These are phyloP conservation scores for Caenorhabditis latens DNA, from an alignment of 1,140 invertebrate species.

Conservation along the genomic window DNA sequence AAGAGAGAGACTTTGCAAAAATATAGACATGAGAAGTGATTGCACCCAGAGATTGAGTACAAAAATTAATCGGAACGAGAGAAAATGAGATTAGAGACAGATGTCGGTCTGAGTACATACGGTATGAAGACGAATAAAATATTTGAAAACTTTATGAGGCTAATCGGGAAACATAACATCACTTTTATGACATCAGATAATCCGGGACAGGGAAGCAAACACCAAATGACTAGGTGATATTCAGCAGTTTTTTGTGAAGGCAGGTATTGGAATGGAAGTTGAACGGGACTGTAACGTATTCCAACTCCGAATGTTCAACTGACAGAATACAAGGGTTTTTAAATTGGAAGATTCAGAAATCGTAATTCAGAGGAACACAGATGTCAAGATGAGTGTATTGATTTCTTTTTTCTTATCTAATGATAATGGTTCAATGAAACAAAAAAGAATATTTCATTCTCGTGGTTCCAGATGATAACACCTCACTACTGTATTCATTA, in stretches of 20 bases:
- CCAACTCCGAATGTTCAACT: too few relatives aligned
- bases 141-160: background rate
- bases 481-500: too few relatives aligned
- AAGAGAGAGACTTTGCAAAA: background rate
- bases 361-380: too few relatives aligned
- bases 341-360: too few relatives aligned
- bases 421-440: background rate
- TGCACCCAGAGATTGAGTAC: constrained; percentile 25
- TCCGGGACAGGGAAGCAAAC: constrained; percentile 5
- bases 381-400: too few relatives aligned
- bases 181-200: constrained; percentile 45
- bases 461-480: too few relatives aligned
- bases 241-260: too few relatives aligned
- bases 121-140: background rate
- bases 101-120: background rate
- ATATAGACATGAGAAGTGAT: background rate
- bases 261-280: too few relatives aligned
- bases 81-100: background rate
- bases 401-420: too few relatives aligned
- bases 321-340: too few relatives aligned
- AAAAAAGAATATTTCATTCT: background rate
- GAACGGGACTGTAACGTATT: too few relatives aligned
- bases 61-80: constrained; percentile 1
- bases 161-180: constrained; percentile 18
- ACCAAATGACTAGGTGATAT: background rate